phyloP scores from a whole-genome alignment of 2,113 vertebrate genomes.

The Oreotrochilus melanogaster region DNA sequence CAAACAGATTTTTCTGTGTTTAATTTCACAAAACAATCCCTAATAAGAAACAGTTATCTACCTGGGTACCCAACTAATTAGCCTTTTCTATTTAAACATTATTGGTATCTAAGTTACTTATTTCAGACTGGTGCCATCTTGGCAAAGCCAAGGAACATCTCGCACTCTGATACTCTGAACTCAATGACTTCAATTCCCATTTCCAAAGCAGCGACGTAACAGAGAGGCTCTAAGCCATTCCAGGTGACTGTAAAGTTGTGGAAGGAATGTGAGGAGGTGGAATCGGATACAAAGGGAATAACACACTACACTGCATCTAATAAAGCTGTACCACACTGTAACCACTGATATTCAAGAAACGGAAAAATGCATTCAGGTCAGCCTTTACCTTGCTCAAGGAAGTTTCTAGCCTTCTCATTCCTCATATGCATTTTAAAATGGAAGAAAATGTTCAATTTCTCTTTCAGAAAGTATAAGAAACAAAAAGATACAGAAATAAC shows the following conservation, averaged over 20 bases:
- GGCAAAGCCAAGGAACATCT: too few relatives aligned
- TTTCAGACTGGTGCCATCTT: neutral
- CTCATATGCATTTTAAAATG: neutral
- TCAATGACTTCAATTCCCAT: neutral
- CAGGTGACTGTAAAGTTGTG: neutral
- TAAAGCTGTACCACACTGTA: neutral
- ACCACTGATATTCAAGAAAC: neutral
- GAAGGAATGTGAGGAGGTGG: neutral
- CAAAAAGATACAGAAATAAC: too few relatives aligned
- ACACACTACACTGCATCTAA: neutral
- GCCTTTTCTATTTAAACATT: neutral
- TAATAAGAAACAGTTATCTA: neutral
- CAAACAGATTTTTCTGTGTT: neutral
- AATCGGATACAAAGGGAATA: neutral
- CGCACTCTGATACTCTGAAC: too few relatives aligned
- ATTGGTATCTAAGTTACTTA: neutral
- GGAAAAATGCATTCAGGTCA: neutral
- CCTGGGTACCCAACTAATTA: accelerated
- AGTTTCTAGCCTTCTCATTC: neutral
- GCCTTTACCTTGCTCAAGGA: neutral
- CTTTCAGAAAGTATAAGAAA: neutral
- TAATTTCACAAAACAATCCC: neutral
- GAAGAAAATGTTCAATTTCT: neutral
- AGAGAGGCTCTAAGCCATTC: neutral
- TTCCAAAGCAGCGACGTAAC: neutral